Conservation (phyloP, 2,888 invertebrate genomes). For the Xestia sexstrigata region DNA sequence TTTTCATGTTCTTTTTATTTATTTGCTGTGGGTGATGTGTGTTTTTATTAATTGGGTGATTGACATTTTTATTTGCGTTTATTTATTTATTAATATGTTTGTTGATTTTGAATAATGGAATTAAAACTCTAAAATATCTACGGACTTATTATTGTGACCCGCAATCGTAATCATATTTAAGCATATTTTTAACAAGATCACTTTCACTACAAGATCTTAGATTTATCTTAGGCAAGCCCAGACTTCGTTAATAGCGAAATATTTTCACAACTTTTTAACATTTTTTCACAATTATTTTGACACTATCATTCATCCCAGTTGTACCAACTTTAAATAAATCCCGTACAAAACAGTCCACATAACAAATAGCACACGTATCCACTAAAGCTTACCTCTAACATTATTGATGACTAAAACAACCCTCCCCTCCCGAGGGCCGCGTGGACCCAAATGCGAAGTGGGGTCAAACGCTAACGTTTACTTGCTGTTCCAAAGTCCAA, state of each 20-base stretch:
- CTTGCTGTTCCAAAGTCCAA: conserved; percentile 69
- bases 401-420: conserved; percentile 89
- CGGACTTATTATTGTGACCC: not conserved
- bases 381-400: conserved; percentile 86
- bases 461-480: conserved; percentile 88
- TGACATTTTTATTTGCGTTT: not conserved
- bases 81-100: not conserved
- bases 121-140: not conserved
- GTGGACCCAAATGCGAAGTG: conserved; percentile 86
- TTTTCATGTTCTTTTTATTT: no score
- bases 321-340: conserved; percentile 31
- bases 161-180: not conserved
- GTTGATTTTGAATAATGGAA: not conserved
- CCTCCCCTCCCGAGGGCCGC: conserved; percentile 75
- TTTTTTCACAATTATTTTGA: not conserved
- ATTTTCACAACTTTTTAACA: not conserved
- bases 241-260: not conserved
- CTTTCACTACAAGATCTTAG: not conserved
- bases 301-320: not conserved
- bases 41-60: not conserved
- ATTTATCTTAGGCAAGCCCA: not conserved
- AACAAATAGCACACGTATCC: conserved; percentile 79
- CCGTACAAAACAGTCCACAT: conserved; percentile 53
- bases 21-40: not conserved
- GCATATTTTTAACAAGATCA: not conserved